Conservation (phyloP, 2,113 vertebrate genomes). For the Symphodus melops region DNA sequence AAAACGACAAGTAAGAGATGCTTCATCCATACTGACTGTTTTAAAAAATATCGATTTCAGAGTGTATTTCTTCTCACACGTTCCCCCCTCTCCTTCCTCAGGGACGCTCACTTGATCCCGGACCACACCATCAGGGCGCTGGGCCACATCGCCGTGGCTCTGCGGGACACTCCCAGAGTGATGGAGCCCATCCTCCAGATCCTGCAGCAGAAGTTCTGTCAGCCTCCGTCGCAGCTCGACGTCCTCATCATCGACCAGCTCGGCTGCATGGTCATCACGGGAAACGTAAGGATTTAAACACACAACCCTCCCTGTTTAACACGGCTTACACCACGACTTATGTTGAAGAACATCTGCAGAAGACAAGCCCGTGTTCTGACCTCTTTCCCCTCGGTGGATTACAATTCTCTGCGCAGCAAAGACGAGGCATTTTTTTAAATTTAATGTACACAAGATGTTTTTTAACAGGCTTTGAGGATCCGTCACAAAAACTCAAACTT, state of each 20-base stretch:
- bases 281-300: constrained; percentile 85
- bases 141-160: constrained; percentile 95
- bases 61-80: not conserved
- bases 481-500: no score
- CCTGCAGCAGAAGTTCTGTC: constrained; percentile 98
- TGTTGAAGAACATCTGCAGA: no score
- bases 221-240: constrained; percentile 96
- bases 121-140: constrained; percentile 97
- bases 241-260: constrained; percentile 98
- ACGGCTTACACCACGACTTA: no score
- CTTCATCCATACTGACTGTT: not conserved
- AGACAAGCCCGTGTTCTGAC: no score
- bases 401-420: no score
- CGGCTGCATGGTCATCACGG: constrained; percentile 98
- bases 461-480: no score
- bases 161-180: constrained; percentile 94
- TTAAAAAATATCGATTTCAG: not conserved
- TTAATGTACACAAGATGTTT: no score
- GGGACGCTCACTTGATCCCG: constrained; percentile 96
- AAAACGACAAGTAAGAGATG: constrained; percentile 94
- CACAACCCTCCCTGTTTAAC: not conserved
- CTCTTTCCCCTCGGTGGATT: no score
- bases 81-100: not conserved
- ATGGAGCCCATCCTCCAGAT: constrained; percentile 99
- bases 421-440: no score